Base-by-base conservation (phyloP, 2,797 vertebrate genomes). In the Ctenochaetus hawaiiensis region DNA sequence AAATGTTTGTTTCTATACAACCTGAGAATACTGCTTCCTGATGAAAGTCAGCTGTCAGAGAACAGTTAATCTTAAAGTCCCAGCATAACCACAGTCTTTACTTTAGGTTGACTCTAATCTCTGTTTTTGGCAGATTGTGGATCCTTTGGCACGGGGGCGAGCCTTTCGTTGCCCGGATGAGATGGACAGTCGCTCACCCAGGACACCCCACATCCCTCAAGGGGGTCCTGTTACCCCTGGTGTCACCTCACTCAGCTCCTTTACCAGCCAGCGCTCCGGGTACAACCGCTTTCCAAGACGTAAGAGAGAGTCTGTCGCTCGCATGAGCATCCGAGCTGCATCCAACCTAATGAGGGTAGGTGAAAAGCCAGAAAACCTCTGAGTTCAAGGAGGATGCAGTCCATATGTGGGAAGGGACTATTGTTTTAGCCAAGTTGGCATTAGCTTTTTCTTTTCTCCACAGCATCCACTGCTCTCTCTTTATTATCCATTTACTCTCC, bases 321-420 rank as follows among this genome's bases (percentile, higher is more conserved):
- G 97, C 71, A 99, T 99, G 98, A 98, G 98, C 92, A 96, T 98
- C 83, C 96, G 97, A 26, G 98, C 96, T 0, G 98, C 98, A 0
- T 96, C 97, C 0, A 97, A 97, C 54, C 92, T 99, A 39, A 91
- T 99, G 77, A 96, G 91, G 61, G 98, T 99, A 63, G 59, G 82
- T 78, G 13, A 17, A 23, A 8, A 39, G 10, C 39, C 16, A n/a
- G 12, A 41, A 39, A 26, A 30, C n/a, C 5, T 26, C 2, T 72
- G 10, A 52, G 9, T 52, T 30, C 26, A 30, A 4, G 0, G 26
- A 30, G 26, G 26, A 30, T 56, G 23, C 30, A 22, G 44, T 45
- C 17, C 44, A 61, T 14, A 52, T n/a, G 18, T 8, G 8, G 20
- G 43, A 10, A 45, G 47, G 17, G 22, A 41, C 26, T 30, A 3